Conservation (phyloP, 1,140 invertebrate genomes). For the Cyphomyrmex costatus region DNA sequence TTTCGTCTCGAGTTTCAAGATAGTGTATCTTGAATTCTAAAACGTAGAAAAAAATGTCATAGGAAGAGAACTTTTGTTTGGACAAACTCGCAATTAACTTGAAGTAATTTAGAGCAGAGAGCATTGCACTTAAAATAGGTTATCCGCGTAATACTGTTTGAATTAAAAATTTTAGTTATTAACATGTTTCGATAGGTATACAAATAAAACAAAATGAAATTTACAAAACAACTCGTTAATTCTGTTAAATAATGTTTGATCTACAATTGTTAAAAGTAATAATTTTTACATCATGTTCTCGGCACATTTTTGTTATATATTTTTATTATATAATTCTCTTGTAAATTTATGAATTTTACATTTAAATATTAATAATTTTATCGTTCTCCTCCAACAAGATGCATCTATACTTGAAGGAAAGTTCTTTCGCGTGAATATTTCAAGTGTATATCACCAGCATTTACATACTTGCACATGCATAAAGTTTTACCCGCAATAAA, state of each 20-base stretch:
- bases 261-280: neutral
- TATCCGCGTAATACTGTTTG: neutral
- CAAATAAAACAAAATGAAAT: neutral
- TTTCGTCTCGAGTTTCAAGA: conserved; percentile 21
- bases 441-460: neutral
- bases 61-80: neutral
- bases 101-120: neutral
- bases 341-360: neutral
- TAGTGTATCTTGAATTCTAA: neutral
- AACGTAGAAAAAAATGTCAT: neutral
- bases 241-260: neutral
- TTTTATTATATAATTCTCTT: neutral
- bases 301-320: neutral
- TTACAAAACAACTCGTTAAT: conserved; percentile 1
- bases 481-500: conserved; percentile 16
- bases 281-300: neutral
- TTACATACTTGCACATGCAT: conserved; percentile 6
- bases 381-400: neutral
- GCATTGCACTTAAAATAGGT: neutral
- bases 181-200: neutral
- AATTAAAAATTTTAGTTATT: conserved; percentile 2
- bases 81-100: neutral
- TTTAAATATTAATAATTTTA: neutral
- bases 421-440: neutral
- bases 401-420: neutral